Evolutionary conservation across 2,113 vertebrate species (phyloP).

Genomic region (Callithrix jacchus): DNA sequence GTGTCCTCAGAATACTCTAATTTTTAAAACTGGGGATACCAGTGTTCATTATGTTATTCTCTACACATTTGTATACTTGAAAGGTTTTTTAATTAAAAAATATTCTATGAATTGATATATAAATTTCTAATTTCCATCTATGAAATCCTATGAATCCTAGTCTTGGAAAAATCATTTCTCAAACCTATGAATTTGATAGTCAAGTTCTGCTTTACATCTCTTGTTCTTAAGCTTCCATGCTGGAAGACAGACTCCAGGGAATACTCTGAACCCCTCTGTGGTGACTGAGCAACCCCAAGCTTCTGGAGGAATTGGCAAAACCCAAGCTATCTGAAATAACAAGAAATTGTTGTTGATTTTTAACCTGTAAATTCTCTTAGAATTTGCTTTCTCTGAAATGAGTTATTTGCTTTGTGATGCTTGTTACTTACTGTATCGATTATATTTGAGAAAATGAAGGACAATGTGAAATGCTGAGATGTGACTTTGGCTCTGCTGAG

Average conservation of each 20-base stretch:
- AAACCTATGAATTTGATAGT: neutral
- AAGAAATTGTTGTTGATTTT: too few relatives aligned
- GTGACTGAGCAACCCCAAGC: too few relatives aligned
- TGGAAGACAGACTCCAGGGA: neutral
- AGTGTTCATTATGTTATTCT: neutral
- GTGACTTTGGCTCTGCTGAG: too few relatives aligned
- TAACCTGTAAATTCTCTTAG: too few relatives aligned
- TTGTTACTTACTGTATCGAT: too few relatives aligned
- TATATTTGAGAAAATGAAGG: too few relatives aligned
- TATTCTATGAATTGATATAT: neutral
- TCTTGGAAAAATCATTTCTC: neutral
- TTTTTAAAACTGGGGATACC: neutral
- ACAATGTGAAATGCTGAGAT: too few relatives aligned
- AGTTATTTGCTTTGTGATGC: too few relatives aligned
- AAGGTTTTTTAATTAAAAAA: constrained; percentile 6
- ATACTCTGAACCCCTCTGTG: too few relatives aligned
- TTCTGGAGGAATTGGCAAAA: too few relatives aligned
- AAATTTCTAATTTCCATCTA: neutral
- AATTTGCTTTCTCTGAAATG: too few relatives aligned
- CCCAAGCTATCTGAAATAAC: too few relatives aligned
- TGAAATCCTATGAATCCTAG: neutral
- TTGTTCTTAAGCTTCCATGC: neutral
- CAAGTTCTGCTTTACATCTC: neutral
- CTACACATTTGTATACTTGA: neutral
- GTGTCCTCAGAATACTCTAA: neutral